phyloP scores from a whole-genome alignment of 2,888 invertebrate species.

The Hydrotaea diabolus region DNA sequence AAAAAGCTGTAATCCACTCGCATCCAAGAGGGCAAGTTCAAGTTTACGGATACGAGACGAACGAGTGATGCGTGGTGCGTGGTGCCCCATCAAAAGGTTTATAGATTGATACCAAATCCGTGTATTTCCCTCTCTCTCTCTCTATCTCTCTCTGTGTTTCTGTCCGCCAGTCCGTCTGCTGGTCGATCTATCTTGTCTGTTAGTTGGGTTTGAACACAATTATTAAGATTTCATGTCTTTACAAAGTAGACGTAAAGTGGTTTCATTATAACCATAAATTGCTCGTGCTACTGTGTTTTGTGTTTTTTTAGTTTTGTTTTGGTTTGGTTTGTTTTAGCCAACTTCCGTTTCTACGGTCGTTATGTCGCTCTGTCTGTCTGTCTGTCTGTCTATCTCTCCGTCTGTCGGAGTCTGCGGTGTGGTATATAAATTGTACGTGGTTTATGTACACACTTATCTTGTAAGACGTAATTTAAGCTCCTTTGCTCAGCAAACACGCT shows the following conservation, averaged over 20 bases:
- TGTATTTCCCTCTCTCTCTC: neutral
- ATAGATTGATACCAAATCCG: constrained; percentile 14
- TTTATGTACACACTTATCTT: constrained; percentile 32
- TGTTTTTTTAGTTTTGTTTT: too few species aligned
- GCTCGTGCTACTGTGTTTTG: constrained; percentile 51
- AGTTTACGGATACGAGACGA: constrained; percentile 40
- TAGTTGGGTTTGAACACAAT: constrained; percentile 3
- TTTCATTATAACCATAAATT: constrained; percentile 33
- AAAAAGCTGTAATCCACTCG: constrained; percentile 50
- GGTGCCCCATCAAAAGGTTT: neutral
- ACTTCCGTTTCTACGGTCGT: constrained; percentile 9
- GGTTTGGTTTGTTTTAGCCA: neutral
- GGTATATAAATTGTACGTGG: constrained; percentile 24
- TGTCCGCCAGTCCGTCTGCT: too few species aligned
- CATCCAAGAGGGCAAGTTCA: constrained; percentile 56
- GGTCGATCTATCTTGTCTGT: neutral
- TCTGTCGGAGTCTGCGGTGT: constrained; percentile 23
- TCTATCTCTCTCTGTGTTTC: neutral
- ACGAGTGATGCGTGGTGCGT: too few species aligned
- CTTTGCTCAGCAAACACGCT: neutral
- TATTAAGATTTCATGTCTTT: constrained; percentile 44
- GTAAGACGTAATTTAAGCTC: constrained; percentile 37
- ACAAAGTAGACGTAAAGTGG: constrained; percentile 29
- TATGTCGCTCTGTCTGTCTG: neutral
- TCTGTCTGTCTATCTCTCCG: neutral